Evolutionary conservation across 2,888 invertebrate species (phyloP).

Genomic region (Epistrophella euchroma): DNA sequence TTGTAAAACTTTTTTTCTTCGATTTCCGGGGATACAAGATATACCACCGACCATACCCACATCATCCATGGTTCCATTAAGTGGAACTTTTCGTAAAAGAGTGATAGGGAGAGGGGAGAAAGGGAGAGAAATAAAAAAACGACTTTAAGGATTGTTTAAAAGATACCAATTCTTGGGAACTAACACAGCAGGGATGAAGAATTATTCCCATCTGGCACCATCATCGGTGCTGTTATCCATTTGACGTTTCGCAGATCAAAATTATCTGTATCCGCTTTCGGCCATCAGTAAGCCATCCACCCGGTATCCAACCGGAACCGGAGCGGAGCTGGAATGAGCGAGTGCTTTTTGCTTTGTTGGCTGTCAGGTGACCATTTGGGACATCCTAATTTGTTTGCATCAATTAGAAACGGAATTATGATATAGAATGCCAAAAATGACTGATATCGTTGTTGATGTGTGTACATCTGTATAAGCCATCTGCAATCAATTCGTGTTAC

Average conservation of each 20-base stretch:
- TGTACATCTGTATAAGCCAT: not conserved
- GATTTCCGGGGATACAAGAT: constrained; percentile 28
- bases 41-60: no score
- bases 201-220: constrained; percentile 12
- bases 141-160: constrained; percentile 25
- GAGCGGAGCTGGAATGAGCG: not conserved
- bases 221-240: constrained; percentile 24
- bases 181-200: constrained; percentile 8
- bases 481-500: constrained; percentile 36
- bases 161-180: no score
- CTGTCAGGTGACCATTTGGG: constrained; percentile 2
- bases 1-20: constrained; percentile 40
- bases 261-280: constrained; percentile 4
- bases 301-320: not conserved
- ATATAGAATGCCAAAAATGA: constrained; percentile 55
- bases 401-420: constrained; percentile 63
- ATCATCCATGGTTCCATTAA: constrained; percentile 20
- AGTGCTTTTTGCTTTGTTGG: constrained; percentile 11
- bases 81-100: constrained; percentile 12
- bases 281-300: not conserved
- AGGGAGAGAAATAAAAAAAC: not conserved
- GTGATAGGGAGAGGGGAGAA: not conserved
- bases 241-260: constrained; percentile 40
- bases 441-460: constrained; percentile 31
- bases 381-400: constrained; percentile 54